Evolutionary conservation across 2,113 vertebrate species (phyloP).

Genomic region (Octodon degus): DNA sequence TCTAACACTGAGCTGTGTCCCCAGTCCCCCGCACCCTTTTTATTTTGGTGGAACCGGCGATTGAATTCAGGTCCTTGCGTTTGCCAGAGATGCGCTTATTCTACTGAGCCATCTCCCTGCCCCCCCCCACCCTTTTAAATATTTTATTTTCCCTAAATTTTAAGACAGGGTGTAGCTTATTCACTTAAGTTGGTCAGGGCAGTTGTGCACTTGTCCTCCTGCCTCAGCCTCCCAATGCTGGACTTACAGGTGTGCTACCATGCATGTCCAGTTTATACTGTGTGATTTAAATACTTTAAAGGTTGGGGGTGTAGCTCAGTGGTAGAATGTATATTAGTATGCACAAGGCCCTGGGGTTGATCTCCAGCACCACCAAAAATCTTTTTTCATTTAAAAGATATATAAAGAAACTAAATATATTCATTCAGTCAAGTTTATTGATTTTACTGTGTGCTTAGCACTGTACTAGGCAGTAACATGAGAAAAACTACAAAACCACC

Average conservation of each 20-base stretch:
- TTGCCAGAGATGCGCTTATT: too few relatives aligned
- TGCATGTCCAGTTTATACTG: neutral
- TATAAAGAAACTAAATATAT: slow-evolving; percentile 27
- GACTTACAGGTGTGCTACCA: neutral
- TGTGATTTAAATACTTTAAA: neutral
- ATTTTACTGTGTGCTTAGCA: slow-evolving; percentile 40
- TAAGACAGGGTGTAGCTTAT: neutral
- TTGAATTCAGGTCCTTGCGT: too few relatives aligned
- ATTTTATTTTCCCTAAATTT: neutral
- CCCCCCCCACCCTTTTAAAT: too few relatives aligned
- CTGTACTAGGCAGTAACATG: slow-evolving; percentile 26
- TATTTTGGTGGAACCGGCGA: too few relatives aligned
- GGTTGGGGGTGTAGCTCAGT: neutral
- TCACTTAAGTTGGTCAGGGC: neutral
- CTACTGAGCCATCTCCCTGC: too few relatives aligned
- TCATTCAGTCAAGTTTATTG: slow-evolving; percentile 62
- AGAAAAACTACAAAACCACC: slow-evolving; percentile 59
- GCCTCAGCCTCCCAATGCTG: neutral
- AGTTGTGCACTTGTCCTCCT: neutral
- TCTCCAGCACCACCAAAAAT: neutral
- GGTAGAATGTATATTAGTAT: neutral
- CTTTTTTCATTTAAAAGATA: neutral
- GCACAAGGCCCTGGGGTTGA: neutral
- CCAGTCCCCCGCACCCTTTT: neutral
- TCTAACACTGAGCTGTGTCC: neutral